Base-by-base conservation (phyloP, 2,888 invertebrate species). In the Xylocampa areola region DNA sequence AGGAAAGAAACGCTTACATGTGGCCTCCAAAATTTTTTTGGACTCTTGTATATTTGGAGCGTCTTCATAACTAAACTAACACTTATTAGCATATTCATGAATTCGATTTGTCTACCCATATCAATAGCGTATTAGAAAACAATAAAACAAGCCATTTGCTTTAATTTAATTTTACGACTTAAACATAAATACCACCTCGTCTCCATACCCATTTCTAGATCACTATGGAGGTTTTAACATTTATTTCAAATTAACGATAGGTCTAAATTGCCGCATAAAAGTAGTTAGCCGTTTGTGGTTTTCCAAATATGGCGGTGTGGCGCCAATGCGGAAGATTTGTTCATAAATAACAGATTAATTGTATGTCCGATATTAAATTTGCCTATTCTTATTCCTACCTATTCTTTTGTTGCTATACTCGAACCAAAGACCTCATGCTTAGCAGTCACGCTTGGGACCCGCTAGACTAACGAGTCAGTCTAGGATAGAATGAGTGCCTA, bases 321-420 rank as follows among this genome's bases (percentile, higher is more conserved):
- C 74, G 74, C 74, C 77, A 62, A 35, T 11, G 11, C 55, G 40
- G 50, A 36, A 47, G 40, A 16, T 21, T 53, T 8, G 33, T 37
- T 47, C 37, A 40, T 73, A 67, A 73, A 70, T 59, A 48, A 61
- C 33, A 43, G 32, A 68, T 53, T 67, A 64, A 67, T 73, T 36
- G 44, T 32, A 39, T 41, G 32, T 67, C 29, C 50, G 14, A 19
- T 16, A 25, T 45, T 37, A 59, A 57, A 55, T 49, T 64, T 25
- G 36, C 13, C 45, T 32, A 17, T 45, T 35, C 11, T 25, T 51
- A 21, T 36, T 13, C n/a, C n/a, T n/a, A n/a, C n/a, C n/a, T n/a
- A n/a, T n/a, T n/a, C n/a, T n/a, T 44, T 33, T 25, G 23, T 7
- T 29, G 7, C 7, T 10, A 30, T 11, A 19, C n/a, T n/a, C n/a